phyloP scores from a whole-genome alignment of 2,888 invertebrate genomes.

The Lithophane leautieri region DNA sequence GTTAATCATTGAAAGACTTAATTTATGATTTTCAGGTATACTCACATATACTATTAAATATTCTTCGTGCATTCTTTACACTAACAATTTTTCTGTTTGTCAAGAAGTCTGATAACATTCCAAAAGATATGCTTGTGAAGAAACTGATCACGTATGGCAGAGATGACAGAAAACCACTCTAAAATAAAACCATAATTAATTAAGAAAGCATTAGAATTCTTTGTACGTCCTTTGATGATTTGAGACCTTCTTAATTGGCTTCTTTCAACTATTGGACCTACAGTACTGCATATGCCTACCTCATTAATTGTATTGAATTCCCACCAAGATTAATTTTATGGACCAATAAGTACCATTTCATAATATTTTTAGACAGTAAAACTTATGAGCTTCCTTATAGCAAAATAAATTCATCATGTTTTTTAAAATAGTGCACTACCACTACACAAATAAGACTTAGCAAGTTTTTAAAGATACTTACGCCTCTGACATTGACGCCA shows the following conservation, averaged over 20 bases:
- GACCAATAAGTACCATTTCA: background rate
- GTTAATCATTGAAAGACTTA: background rate
- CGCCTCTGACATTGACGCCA: constrained; percentile 83
- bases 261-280: background rate
- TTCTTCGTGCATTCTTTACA: constrained; percentile 77
- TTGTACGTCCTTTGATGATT: background rate
- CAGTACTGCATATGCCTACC: too few relatives aligned
- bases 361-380: background rate
- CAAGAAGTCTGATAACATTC: constrained; percentile 89
- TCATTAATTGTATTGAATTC: background rate
- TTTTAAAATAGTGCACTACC: background rate
- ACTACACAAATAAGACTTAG: background rate
- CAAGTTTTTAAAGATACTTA: constrained; percentile 61
- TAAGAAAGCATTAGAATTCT: background rate
- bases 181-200: constrained; percentile 66
- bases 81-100: constrained; percentile 77
- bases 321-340: background rate
- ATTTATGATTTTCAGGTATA: constrained; percentile 2
- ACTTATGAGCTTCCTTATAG: background rate
- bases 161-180: constrained; percentile 91
- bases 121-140: constrained; percentile 88
- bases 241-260: background rate
- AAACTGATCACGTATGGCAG: constrained; percentile 91
- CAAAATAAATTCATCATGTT: background rate
- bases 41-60: constrained; percentile 87